Evolutionary conservation across 2,888 invertebrate species (phyloP).

Genomic region (Tanytarsus gracilentus): DNA sequence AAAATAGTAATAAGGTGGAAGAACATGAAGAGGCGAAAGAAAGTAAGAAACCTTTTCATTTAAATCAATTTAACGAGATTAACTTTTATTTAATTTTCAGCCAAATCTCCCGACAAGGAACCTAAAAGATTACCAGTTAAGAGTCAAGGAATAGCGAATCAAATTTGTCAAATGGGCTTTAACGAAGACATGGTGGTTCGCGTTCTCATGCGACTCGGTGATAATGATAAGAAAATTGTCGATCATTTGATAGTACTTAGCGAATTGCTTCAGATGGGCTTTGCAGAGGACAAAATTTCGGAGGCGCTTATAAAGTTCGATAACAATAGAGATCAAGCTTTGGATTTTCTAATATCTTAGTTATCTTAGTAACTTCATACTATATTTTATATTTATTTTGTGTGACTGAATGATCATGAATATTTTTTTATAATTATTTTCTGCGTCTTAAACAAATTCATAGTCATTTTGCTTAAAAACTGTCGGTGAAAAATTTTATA

Average conservation of each 20-base stretch:
- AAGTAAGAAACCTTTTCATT: constrained; percentile 18
- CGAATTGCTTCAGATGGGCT: constrained; percentile 73
- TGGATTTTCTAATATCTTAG: constrained; percentile 74
- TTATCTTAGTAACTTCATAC: too few relatives aligned
- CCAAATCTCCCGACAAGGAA: constrained; percentile 26
- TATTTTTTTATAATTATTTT: too few relatives aligned
- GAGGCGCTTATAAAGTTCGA: constrained; percentile 65
- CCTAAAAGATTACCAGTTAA: constrained; percentile 43
- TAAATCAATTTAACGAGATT: constrained; percentile 33
- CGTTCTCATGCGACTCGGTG: constrained; percentile 67
- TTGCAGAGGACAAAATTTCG: constrained; percentile 65
- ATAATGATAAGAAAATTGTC: constrained; percentile 79
- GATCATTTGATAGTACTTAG: constrained; percentile 71
- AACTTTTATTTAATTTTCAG: constrained; percentile 15
- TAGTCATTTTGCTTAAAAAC: too few relatives aligned
- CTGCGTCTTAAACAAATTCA: too few relatives aligned
- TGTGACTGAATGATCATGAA: too few relatives aligned
- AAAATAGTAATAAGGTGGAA: constrained; percentile 39
- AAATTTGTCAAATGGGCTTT: constrained; percentile 82
- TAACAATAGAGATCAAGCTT: constrained; percentile 75
- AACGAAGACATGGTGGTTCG: constrained; percentile 69
- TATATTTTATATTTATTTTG: too few relatives aligned
- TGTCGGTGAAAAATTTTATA: too few relatives aligned
- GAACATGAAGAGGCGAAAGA: constrained; percentile 33
- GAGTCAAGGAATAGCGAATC: constrained; percentile 58